Base-by-base conservation (phyloP, 2,797 vertebrate species). In the Bradypus variegatus region DNA sequence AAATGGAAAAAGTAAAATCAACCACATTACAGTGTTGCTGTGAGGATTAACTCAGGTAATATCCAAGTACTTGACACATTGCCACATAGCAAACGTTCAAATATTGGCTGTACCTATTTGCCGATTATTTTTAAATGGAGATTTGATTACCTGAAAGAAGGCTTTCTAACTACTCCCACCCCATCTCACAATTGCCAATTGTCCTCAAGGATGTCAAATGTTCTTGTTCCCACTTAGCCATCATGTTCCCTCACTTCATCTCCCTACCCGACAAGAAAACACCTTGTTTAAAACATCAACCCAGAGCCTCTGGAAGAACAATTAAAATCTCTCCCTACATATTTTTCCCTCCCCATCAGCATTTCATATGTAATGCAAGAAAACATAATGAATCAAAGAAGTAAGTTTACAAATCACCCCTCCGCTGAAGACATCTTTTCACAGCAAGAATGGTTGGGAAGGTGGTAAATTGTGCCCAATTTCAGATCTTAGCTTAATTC, bases 401-500 rank as follows among this genome's bases (percentile, higher is more conserved):
- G 48, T 2, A 16, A 31, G 4, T n/a, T 45, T 14, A 41, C 14
- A 55, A 10, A 72, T 12, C 6, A 27, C n/a, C 11, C 11, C 36
- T 45, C 75, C 18, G 60, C 10, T 7, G 33, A 19, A 33, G 10
- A 50, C 31, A 36, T 38, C n/a, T 21, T 27, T 31, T 33, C 86
- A 27, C n/a, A 33, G 76, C 31, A 60, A 38, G 23, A 21, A 27
- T 0, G 29, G 58, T 0, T 45, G 78, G 21, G 45, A 76, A 69
- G 13, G 78, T 1, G 48, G 2, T 4, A 21, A 15, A 3, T 3
- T 33, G 33, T n/a, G 75, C 38, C 60, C 33, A 36, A 48, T 8
- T 67, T 55, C 88, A 77, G 84, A 62, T 33, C 88, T 72, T 31
- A 72, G 9, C 53, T 45, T 36, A 86, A 88, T 25, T 93, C 75